A percentile compares a stretch with the other conserved stretches of the same genome.
Evolutionary conservation across 2,888 invertebrate genomes (phyloP).

Genomic region (Alentia gelatinosa): DNA sequence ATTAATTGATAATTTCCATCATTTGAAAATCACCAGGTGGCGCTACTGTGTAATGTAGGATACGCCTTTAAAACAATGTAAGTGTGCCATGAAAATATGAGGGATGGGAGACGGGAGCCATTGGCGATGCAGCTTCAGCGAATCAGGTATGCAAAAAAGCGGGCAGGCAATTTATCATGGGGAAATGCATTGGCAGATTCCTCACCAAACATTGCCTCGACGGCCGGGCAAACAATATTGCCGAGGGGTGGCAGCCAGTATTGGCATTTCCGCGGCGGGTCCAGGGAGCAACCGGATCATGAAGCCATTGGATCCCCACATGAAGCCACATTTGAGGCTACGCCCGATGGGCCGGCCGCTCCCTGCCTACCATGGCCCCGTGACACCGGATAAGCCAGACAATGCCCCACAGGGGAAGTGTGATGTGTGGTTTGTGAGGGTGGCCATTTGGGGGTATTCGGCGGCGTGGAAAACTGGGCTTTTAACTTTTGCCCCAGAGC

Average conservation of each 20-base stretch:
- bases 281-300: not conserved
- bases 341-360: too few relatives aligned
- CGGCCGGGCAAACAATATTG: not conserved
- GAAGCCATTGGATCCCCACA: not conserved
- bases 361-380: not conserved
- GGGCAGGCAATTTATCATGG: not conserved
- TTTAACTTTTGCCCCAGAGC: not conserved
- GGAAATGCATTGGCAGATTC: slow-evolving; percentile 1
- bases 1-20: too few relatives aligned
- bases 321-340: too few relatives aligned
- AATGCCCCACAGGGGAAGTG: not conserved
- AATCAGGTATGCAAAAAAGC: not conserved
- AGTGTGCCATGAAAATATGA: not conserved
- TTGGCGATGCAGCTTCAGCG: not conserved
- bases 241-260: not conserved
- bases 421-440: not conserved
- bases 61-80: too few relatives aligned
- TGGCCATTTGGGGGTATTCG: not conserved
- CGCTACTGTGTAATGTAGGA: too few relatives aligned
- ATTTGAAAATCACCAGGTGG: too few relatives aligned
- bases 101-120: not conserved
- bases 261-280: not conserved
- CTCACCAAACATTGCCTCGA: not conserved
- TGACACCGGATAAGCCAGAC: not conserved
- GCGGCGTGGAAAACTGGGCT: not conserved